A percentile compares a stretch with the other conserved stretches of the same genome.
Conservation (phyloP, 2,113 vertebrate genomes). For the Silurus meridionalis region DNA sequence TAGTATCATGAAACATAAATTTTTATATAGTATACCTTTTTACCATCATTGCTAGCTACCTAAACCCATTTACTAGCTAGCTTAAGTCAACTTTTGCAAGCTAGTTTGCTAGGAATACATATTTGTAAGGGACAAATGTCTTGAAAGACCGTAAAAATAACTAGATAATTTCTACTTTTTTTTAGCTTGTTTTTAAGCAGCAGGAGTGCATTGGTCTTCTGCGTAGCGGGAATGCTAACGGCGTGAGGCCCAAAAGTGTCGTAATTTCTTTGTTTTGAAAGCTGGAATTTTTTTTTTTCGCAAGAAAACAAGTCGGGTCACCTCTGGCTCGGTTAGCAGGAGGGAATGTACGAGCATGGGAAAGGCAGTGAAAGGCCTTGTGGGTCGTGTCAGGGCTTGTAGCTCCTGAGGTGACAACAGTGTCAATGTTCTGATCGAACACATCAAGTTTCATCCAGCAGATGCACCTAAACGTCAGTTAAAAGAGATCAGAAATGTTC, state of each 20-base stretch:
- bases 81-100: too few species aligned
- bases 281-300: not conserved
- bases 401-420: not conserved
- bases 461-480: not conserved
- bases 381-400: conserved; percentile 27
- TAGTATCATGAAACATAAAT: not conserved
- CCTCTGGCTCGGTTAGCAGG: conserved; percentile 33
- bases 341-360: conserved; percentile 4
- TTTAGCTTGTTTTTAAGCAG: not conserved
- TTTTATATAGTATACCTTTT: too few species aligned
- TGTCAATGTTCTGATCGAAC: not conserved
- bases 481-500: not conserved
- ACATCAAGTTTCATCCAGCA: not conserved
- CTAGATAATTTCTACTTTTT: not conserved
- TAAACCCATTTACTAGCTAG: too few species aligned
- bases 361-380: conserved; percentile 4
- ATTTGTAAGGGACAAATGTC: not conserved
- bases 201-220: not conserved
- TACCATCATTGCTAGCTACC: too few species aligned
- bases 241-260: conserved; percentile 31
- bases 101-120: not conserved
- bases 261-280: conserved; percentile 22
- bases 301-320: conserved; percentile 53
- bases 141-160: not conserved
- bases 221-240: conserved; percentile 50